A percentile compares a stretch with the other conserved stretches of the same genome.
Conservation (phyloP, 35 echinoderm and acorn worm species). For the Apostichopus parvimensis region DNA sequence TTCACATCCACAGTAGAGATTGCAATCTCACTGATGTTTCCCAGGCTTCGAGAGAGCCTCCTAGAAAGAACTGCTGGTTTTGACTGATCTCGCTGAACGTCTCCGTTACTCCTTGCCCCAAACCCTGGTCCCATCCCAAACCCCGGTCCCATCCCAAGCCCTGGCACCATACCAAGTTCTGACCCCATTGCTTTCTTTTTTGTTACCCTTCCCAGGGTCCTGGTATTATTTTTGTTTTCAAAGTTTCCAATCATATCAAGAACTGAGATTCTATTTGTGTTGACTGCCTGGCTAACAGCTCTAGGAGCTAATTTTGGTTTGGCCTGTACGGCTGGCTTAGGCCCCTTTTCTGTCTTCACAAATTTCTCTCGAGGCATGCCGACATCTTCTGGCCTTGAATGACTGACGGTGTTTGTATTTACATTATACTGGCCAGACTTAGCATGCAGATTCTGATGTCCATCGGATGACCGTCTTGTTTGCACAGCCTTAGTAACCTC, state of each 20-base stretch:
- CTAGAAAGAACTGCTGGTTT: constrained; percentile 25
- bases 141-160: neutral
- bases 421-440: neutral
- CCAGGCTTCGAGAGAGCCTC: constrained; percentile 38
- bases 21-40: constrained; percentile 33
- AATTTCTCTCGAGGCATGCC: neutral
- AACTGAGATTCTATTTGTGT: constrained; percentile 19
- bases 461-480: neutral
- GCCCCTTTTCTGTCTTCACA: neutral
- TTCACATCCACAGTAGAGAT: neutral
- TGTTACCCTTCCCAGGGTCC: constrained; percentile 20
- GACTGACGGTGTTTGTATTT: neutral
- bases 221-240: neutral
- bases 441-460: neutral
- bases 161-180: neutral
- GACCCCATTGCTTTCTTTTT: neutral
- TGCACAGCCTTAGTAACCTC: neutral
- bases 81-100: neutral
- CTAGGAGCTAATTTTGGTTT: constrained; percentile 2
- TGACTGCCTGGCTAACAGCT: neutral
- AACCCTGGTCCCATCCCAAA: neutral
- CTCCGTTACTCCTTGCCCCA: neutral
- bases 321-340: neutral
- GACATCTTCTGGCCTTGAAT: neutral
- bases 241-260: constrained; percentile 35